phyloP scores from a whole-genome alignment of 2,113 vertebrate genomes.

The Progne subis region DNA sequence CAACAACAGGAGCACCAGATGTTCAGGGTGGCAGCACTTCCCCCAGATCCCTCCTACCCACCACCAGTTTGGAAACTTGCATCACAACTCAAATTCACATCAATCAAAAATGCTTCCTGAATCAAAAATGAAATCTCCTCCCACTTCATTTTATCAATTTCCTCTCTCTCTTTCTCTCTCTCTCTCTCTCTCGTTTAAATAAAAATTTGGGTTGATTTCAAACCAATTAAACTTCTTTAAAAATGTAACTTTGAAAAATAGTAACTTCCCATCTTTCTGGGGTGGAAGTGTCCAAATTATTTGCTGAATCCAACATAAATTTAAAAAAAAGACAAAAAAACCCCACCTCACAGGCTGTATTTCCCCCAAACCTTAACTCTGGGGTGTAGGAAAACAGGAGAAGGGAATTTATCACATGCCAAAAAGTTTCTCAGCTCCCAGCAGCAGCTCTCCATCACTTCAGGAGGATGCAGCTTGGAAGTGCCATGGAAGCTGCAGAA shows the following conservation, averaged over 20 bases:
- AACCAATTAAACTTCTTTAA: background rate
- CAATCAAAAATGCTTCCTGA: background rate
- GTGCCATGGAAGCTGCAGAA: background rate
- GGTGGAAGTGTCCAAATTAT: background rate
- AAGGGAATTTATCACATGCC: constrained; percentile 42
- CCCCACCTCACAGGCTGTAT: background rate
- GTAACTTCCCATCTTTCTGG: background rate
- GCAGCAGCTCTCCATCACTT: constrained; percentile 44
- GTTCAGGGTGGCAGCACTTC: background rate
- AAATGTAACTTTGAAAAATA: background rate
- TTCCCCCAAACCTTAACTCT: background rate
- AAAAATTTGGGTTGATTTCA: background rate
- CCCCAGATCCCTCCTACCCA: background rate
- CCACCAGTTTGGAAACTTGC: background rate
- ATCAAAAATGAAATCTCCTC: background rate
- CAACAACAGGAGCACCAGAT: background rate
- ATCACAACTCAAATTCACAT: background rate
- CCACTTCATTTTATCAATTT: background rate
- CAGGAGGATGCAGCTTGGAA: background rate
- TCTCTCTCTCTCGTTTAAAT: background rate
- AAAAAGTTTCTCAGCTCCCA: constrained; percentile 41
- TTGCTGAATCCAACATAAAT: background rate
- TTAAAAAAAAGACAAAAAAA: background rate
- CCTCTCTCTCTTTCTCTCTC: no score
- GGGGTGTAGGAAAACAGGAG: background rate